A percentile compares a stretch with the other conserved stretches of the same genome.
Evolutionary conservation across 1,140 invertebrate genomes (phyloP).

Genomic region (Pinna nobilis): DNA sequence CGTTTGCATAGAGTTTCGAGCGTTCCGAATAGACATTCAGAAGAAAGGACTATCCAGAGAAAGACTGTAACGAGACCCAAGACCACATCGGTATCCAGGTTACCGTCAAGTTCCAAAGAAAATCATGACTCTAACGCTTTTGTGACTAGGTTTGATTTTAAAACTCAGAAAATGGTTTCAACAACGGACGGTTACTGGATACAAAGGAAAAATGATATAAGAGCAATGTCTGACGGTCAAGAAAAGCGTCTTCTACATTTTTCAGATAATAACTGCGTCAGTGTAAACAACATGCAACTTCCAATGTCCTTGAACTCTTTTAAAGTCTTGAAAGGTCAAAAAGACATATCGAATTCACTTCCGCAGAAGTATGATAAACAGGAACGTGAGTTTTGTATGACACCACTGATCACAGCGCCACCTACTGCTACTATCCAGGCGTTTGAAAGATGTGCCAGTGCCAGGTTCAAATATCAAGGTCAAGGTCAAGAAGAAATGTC

Average conservation of each 20-base stretch:
- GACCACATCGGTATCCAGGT: constrained; percentile 1
- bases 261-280: background rate
- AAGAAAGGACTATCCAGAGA: background rate
- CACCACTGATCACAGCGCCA: too few species aligned
- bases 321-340: constrained; percentile 2
- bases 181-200: constrained; percentile 1
- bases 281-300: background rate
- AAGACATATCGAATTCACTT: background rate
- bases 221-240: background rate
- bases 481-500: too few species aligned
- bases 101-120: too few species aligned
- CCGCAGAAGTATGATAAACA: too few species aligned
- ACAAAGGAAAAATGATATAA: background rate
- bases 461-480: too few species aligned
- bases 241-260: constrained; percentile 5
- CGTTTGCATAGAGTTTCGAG: background rate
- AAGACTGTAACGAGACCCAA: constrained; percentile 1
- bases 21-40: background rate
- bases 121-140: too few species aligned
- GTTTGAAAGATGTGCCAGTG: too few species aligned
- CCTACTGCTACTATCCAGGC: too few species aligned
- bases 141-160: too few species aligned
- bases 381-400: too few species aligned
- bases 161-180: constrained; percentile 1
- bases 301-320: background rate